phyloP scores from a whole-genome alignment of 2,888 invertebrate genomes.

The Agriotes lineatus region DNA sequence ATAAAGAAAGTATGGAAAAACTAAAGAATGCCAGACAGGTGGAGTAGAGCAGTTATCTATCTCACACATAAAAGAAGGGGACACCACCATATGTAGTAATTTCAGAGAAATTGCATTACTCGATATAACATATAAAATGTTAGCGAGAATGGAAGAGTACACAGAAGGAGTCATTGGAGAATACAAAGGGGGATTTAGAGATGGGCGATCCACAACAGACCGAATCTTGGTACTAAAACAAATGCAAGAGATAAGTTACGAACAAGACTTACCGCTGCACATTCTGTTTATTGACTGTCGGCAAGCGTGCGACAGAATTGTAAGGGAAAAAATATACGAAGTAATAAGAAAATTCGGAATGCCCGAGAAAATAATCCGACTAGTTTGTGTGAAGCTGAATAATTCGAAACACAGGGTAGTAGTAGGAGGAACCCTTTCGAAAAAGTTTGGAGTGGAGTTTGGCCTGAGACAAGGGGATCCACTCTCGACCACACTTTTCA shows the following conservation, averaged over 20 bases:
- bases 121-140: constrained; percentile 7
- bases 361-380: constrained; percentile 19
- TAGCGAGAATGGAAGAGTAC: constrained; percentile 15
- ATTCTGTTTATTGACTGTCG: constrained; percentile 7
- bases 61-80: constrained; percentile 25
- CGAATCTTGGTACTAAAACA: neutral
- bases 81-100: constrained; percentile 11
- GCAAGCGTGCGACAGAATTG: constrained; percentile 6
- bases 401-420: constrained; percentile 1
- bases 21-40: constrained; percentile 17
- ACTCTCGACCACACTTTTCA: constrained; percentile 20
- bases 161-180: constrained; percentile 20
- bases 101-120: neutral
- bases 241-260: too few species aligned
- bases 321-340: constrained; percentile 6
- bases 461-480: constrained; percentile 15
- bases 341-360: constrained; percentile 12
- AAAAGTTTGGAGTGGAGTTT: neutral
- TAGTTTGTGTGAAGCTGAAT: constrained; percentile 14
- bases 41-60: constrained; percentile 20
- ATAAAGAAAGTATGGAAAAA: constrained; percentile 24
- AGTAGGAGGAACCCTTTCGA: constrained; percentile 5
- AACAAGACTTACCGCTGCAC: too few species aligned
- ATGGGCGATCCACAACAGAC: constrained; percentile 15
- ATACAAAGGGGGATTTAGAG: constrained; percentile 17